Evolutionary conservation across 2,113 vertebrate species (phyloP), one percentile per base, ranked within the genome.

Genomic region (Cranoglanis bouderius): DNA sequence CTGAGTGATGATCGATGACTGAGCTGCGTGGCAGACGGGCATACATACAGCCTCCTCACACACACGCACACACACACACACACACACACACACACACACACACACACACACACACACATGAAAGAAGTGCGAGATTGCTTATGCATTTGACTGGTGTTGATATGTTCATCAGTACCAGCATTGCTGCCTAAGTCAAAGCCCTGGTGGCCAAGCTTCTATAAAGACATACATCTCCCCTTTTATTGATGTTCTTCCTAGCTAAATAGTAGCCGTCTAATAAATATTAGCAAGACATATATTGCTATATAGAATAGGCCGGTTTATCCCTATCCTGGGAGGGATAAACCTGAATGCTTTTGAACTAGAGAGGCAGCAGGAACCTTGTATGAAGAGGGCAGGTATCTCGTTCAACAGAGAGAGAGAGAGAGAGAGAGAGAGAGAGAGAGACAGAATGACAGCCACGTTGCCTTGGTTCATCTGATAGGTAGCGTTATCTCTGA

Each of bases 351-450:
- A 78, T 43, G 32, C 61, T 29, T 74, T 59, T 84, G 84, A 93
- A 94, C 89, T 26, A 84, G 90, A 94, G 90, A 86, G 19, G 55
- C 63, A 53, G 65, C 85, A 61, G 88, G 81, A 75, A 88, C 77
- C 82, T 75, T 89, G 93, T 91, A 90, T 90, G 90, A 91, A 57
- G 88, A 67, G 74, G 2, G n/a, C 43, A 72, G 78, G 87, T 90
- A 93, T 93, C 93, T 88, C 86, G 88, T 92, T 95, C 93, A 94
- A 93, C 94, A 94, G n/a, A 91, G 93, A 21, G 85, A 57, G 14
- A 32, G 65, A 75, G 49, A 40, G 78, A 63, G 85, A 43, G 38
- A 46, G 72, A 61, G 49, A 57, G 53, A 61, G 85, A 59, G 72
- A 49, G 83, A 85, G 67, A 55, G 88, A 92, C 90, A 88, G 89